phyloP scores from a whole-genome alignment of 2,888 invertebrate genomes.

The Calliphora vomitoria region DNA sequence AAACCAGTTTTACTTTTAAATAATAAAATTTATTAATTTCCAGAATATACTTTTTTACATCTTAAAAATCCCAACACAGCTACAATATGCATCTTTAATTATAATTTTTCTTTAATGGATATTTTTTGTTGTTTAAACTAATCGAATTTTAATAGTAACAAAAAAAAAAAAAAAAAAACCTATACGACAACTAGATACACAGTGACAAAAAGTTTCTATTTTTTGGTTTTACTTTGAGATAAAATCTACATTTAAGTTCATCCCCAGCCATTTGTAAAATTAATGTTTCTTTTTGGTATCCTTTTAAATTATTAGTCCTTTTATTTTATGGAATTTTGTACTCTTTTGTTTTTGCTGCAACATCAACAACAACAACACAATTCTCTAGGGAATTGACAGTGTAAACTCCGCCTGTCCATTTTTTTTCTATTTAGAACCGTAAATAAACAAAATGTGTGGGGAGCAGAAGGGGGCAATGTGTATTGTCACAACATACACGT shows the following conservation, averaged over 20 bases:
- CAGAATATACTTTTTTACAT: no score
- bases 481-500: slow-evolving; percentile 43
- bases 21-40: no score
- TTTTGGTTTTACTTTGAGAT: slow-evolving; percentile 1
- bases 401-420: slow-evolving; percentile 63
- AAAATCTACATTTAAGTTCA: slow-evolving; percentile 33
- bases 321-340: slow-evolving; percentile 20
- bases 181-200: not conserved
- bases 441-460: not conserved
- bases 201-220: not conserved
- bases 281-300: slow-evolving; percentile 28
- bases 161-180: not conserved
- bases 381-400: slow-evolving; percentile 55
- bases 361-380: not conserved
- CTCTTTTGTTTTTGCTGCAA: slow-evolving; percentile 14
- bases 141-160: slow-evolving; percentile 24
- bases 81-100: not conserved
- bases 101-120: not conserved
- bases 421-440: slow-evolving; percentile 33
- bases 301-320: slow-evolving; percentile 55
- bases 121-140: not conserved
- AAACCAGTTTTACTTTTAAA: no score
- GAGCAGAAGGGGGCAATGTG: not conserved
- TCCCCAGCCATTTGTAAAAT: slow-evolving; percentile 41
- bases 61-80: not conserved